Evolutionary conservation across 2,113 vertebrate species (phyloP), one percentile per base, ranked within the genome.

Genomic region (Nannospalax galili): DNA sequence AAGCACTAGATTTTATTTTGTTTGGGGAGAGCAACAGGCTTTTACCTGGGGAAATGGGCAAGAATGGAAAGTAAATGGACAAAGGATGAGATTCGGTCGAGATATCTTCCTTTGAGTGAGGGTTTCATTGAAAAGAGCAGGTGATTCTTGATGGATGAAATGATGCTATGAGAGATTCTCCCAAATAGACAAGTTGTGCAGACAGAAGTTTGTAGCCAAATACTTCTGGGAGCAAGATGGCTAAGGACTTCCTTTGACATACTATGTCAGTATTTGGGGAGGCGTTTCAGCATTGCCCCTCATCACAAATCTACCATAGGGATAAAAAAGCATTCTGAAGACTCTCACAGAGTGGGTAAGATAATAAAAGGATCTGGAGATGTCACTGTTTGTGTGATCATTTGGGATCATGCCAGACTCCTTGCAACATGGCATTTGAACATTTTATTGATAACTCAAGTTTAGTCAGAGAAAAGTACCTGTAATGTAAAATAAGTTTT

Each of bases 401-500:
- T 75, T 67, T 88, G 81, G n/a, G 17, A 22, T 88, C 56, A 81
- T 32, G 42, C 20, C n/a, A 89, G 9, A 8, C 11, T 93, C 69
- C 70, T 90, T 86, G 48, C 56, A 62, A 22, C 32, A 65, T 12
- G 80, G 37, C 11, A 65, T 89, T 85, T 95, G 56, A 45, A 6
- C 1, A 69, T 17, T n/a, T 40, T 84, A 69, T 69, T 91, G 30
- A 80, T 37, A 80, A 85, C 7, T 86, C 30, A 85, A 16, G 40
- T 35, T 94, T 26, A 88, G 11, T 52, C 14, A 45, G 45, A 40
- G 48, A 64, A 95, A 91, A 88, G 24, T 78, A 84, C 52, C 88
- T 37, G 60, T 56, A 24, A 94, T 85, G 67, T 69, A 88, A 94
- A 89, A 72, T 58, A 78, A 84, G 26, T 89, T 90, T 91, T 86